Percentiles rank a stretch among this genome's conserved stretches.
These are phyloP conservation scores for Anser cygnoides DNA, from an alignment of 2,113 vertebrate species.

Conservation along the genomic window DNA sequence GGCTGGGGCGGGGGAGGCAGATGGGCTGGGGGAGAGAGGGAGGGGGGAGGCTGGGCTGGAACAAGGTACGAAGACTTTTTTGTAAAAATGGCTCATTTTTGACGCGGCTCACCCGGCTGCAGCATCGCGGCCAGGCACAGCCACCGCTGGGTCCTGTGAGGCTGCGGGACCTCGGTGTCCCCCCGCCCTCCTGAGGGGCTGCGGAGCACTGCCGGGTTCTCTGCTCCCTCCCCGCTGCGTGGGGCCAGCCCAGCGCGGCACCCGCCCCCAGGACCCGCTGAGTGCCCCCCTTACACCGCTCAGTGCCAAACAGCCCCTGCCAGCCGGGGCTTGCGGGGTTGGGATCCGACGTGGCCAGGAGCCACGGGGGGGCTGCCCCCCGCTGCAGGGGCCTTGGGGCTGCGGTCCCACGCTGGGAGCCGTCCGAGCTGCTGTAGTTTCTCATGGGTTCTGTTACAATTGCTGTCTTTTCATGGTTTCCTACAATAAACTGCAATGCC, in stretches of 20 bases:
- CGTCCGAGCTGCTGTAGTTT: neutral
- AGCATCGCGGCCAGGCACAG: neutral
- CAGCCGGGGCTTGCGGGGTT: neutral
- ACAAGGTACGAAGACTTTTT: neutral
- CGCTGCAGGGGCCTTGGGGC: fast-evolving
- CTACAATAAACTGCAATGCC: conserved; percentile 64
- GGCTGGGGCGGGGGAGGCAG: too few relatives aligned
- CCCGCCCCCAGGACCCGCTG: too few relatives aligned
- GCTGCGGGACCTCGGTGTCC: neutral
- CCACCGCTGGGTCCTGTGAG: neutral
- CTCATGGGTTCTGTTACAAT: conserved; percentile 26
- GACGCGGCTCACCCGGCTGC: neutral
- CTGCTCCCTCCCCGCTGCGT: neutral
- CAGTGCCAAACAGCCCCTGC: neutral
- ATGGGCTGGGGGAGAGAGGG: too few relatives aligned
- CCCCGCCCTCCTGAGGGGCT: neutral
- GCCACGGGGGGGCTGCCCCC: neutral
- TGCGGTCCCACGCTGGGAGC: fast-evolving
- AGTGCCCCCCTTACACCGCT: neutral
- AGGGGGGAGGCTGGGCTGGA: too few relatives aligned
- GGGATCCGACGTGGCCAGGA: fast-evolving
- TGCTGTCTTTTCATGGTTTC: conserved; percentile 67
- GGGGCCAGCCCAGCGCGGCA: too few relatives aligned
- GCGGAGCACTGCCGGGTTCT: neutral
- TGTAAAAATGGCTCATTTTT: conserved; percentile 8